A percentile compares a stretch with the other conserved stretches of the same genome.
phyloP scores from a whole-genome alignment of 2,888 invertebrate species.

The Tinea trinotella region DNA sequence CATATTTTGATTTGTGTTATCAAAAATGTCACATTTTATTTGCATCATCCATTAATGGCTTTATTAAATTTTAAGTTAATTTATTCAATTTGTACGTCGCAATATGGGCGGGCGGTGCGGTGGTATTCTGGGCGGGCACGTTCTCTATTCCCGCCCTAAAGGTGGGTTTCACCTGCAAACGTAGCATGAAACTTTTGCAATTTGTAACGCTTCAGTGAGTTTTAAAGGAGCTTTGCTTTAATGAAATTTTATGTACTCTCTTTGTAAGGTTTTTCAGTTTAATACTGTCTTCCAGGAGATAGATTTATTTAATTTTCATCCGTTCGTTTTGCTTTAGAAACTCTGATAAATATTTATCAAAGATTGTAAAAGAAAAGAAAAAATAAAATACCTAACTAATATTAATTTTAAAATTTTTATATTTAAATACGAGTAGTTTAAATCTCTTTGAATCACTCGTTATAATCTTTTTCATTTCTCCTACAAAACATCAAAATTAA shows the following conservation, averaged over 20 bases:
- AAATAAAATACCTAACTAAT: too few relatives aligned
- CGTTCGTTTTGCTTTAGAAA: too few relatives aligned
- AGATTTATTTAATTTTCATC: too few relatives aligned
- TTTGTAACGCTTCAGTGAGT: slow-evolving; percentile 1
- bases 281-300: background rate
- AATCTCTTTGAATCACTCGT: too few relatives aligned
- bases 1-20: too few relatives aligned
- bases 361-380: too few relatives aligned
- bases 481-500: too few relatives aligned
- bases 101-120: slow-evolving; percentile 40
- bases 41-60: slow-evolving; percentile 59
- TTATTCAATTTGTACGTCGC: slow-evolving; percentile 56
- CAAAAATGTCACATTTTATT: slow-evolving; percentile 55
- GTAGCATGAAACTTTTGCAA: slow-evolving; percentile 5
- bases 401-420: too few relatives aligned
- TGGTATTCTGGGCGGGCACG: slow-evolving; percentile 50
- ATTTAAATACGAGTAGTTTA: too few relatives aligned
- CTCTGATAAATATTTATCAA: too few relatives aligned
- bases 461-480: too few relatives aligned
- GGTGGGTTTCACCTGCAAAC: slow-evolving; percentile 15
- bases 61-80: slow-evolving; percentile 68
- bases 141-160: slow-evolving; percentile 39
- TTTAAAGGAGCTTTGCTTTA: slow-evolving; percentile 1
- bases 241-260: slow-evolving; percentile 13
- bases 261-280: background rate